Conservation (phyloP, 2,113 vertebrate genomes). For the Butorides virescens region DNA sequence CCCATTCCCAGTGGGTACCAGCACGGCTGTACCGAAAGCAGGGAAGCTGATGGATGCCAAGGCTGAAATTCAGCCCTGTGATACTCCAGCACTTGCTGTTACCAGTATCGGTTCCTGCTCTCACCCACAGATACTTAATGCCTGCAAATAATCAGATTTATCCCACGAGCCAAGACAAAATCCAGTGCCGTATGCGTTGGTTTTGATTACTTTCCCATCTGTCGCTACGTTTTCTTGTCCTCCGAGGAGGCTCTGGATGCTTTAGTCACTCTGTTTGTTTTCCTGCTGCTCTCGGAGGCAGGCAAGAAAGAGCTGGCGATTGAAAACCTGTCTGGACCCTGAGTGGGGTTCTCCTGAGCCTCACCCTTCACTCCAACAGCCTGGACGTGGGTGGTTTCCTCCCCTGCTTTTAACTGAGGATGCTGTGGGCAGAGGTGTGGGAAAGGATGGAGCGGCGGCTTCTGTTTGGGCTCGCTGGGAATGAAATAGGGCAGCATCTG, state of each 20-base stretch:
- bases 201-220: conserved; percentile 11
- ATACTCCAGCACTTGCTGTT: background rate
- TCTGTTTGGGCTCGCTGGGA: background rate
- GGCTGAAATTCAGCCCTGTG: background rate
- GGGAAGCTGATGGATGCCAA: background rate
- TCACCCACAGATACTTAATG: background rate
- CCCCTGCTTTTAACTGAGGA: background rate
- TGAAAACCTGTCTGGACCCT: background rate
- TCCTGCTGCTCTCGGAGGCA: background rate
- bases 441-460: background rate
- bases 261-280: background rate
- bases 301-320: background rate
- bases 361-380: background rate
- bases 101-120: background rate
- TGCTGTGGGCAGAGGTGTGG: background rate
- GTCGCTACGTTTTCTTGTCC: background rate
- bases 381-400: background rate
- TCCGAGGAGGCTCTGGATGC: background rate
- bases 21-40: background rate
- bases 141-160: background rate
- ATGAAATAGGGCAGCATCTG: background rate
- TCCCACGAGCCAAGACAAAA: background rate
- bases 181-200: fast-evolving
- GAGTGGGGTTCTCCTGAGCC: background rate
- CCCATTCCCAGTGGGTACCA: background rate